Evolutionary conservation across 2,113 vertebrate genomes (phyloP).

Genomic region (Pelecanoides urinatrix): DNA sequence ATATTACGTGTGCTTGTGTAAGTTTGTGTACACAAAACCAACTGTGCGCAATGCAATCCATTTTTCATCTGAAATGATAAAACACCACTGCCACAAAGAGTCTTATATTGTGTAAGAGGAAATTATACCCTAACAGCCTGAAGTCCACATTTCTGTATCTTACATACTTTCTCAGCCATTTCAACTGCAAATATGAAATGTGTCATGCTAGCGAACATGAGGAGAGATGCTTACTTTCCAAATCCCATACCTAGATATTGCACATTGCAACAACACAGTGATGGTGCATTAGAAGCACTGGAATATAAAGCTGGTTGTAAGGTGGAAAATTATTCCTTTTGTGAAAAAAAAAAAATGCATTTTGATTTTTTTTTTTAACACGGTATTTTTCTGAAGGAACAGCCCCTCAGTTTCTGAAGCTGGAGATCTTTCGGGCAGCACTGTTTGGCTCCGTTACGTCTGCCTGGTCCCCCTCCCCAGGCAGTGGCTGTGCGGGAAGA

Average conservation of each 20-base stretch:
- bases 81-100: background rate
- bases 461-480: accelerated
- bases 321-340: background rate
- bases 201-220: background rate
- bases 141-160: background rate
- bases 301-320: background rate
- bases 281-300: background rate
- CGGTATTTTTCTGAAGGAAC: background rate
- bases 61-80: background rate
- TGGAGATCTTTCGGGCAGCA: background rate
- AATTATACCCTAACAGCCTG: background rate
- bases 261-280: background rate
- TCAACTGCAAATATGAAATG: background rate
- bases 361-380: background rate
- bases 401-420: background rate
- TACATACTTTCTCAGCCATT: background rate
- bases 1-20: background rate
- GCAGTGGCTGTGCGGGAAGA: background rate
- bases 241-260: background rate
- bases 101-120: background rate
- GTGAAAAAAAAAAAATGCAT: background rate
- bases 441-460: accelerated
- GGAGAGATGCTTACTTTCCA: background rate
- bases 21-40: background rate
- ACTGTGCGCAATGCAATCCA: background rate